phyloP scores from a whole-genome alignment of 2,888 invertebrate genomes.

The Ecdyonurus torrentis region DNA sequence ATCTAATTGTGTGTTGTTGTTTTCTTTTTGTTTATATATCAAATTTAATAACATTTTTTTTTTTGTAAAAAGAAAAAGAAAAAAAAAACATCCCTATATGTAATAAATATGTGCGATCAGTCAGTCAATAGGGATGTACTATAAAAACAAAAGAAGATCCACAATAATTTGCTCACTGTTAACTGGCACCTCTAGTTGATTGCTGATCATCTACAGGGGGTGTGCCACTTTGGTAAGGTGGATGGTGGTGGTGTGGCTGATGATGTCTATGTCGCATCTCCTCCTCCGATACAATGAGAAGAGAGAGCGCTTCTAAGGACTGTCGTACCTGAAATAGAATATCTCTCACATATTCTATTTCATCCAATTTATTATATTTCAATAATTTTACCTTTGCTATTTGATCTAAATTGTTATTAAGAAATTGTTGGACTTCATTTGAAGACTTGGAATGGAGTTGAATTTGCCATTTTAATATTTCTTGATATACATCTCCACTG shows the following conservation, averaged over 20 bases:
- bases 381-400: slow-evolving; percentile 49
- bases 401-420: slow-evolving; percentile 61
- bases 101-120: neutral
- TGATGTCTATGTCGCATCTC: neutral
- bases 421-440: slow-evolving; percentile 51
- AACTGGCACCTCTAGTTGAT: neutral
- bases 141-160: no score
- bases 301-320: slow-evolving; percentile 61
- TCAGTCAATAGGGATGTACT: neutral
- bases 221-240: neutral
- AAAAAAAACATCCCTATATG: neutral
- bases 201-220: neutral
- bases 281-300: slow-evolving; percentile 28
- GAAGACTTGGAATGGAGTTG: slow-evolving; percentile 54
- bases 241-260: neutral
- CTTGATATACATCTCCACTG: slow-evolving; percentile 43
- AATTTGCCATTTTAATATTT: slow-evolving; percentile 50
- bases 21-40: no score
- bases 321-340: slow-evolving; percentile 48
- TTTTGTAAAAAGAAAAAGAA: no score
- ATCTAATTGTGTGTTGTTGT: no score
- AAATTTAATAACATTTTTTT: no score
- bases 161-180: neutral
- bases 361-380: neutral
- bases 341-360: neutral